These are phyloP conservation scores for Synanthedon myopaeformis DNA, from an alignment of 2,888 invertebrate genomes.

Conservation along the genomic window DNA sequence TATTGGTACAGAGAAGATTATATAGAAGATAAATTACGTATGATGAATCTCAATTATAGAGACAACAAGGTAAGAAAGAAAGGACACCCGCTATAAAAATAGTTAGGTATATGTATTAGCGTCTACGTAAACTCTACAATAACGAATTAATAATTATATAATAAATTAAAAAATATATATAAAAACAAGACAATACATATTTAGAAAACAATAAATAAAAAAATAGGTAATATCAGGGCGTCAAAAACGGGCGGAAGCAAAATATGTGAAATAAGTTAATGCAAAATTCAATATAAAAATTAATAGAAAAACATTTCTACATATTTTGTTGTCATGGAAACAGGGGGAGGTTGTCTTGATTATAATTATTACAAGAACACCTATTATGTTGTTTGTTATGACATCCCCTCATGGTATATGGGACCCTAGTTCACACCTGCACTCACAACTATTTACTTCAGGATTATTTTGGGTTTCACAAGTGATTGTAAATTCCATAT, in stretches of 20 bases:
- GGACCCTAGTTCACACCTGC: conserved; percentile 3
- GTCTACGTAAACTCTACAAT: too few relatives aligned
- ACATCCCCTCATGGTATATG: conserved; percentile 57
- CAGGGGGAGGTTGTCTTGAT: conserved; percentile 63
- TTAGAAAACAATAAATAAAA: conserved; percentile 20
- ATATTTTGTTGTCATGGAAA: conserved; percentile 45
- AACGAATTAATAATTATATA: too few relatives aligned
- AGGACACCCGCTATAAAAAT: too few relatives aligned
- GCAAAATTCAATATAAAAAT: conserved; percentile 17
- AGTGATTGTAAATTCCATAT: conserved; percentile 49
- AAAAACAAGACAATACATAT: neutral
- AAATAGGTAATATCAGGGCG: conserved; percentile 47
- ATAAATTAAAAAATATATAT: neutral
- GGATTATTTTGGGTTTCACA: conserved; percentile 8
- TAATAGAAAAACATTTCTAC: conserved; percentile 25
- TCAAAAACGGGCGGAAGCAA: conserved; percentile 32
- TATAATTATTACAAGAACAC: conserved; percentile 25
- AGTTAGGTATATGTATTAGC: too few relatives aligned
- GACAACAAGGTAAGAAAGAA: too few relatives aligned
- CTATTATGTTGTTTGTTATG: conserved; percentile 17
- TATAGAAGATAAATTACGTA: too few relatives aligned
- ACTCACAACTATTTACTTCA: conserved; percentile 2
- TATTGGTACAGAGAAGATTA: too few relatives aligned
- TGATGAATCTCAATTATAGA: too few relatives aligned
- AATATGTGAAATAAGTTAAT: conserved; percentile 27